A percentile compares a stretch with the other conserved stretches of the same genome.
Evolutionary conservation across 1,140 invertebrate genomes (phyloP).

Genomic region (Drosophila mayri): DNA sequence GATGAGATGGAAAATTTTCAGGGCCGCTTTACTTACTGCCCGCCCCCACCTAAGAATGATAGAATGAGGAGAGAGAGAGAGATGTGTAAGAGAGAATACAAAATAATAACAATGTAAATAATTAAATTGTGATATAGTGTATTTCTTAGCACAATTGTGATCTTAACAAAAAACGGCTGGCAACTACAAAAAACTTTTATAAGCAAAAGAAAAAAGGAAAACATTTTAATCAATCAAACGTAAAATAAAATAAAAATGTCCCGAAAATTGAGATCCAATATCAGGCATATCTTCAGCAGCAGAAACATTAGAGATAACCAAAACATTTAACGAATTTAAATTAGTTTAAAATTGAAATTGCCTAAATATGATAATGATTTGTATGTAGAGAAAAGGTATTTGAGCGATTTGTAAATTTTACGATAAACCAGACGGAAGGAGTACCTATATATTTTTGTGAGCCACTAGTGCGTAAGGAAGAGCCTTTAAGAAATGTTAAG

Average conservation of each 20-base stretch:
- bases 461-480: constrained; percentile 51
- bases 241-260: constrained; percentile 19
- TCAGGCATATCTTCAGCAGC: constrained; percentile 63
- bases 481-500: constrained; percentile 57
- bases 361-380: constrained; percentile 30
- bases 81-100: constrained; percentile 55
- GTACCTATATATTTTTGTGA: constrained; percentile 54
- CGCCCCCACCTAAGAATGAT: constrained; percentile 62
- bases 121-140: constrained; percentile 81
- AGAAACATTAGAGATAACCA: constrained; percentile 26
- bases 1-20: constrained; percentile 26
- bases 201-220: constrained; percentile 20
- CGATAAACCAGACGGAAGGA: constrained; percentile 18
- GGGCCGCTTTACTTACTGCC: constrained; percentile 54
- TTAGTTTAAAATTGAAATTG: constrained; percentile 58
- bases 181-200: constrained; percentile 74
- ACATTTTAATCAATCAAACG: constrained; percentile 58
- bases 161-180: constrained; percentile 74
- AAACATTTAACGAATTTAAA: constrained; percentile 76
- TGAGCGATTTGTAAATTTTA: constrained; percentile 42
- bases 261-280: constrained; percentile 40
- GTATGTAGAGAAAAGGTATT: constrained; percentile 24
- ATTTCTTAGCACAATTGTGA: constrained; percentile 84
- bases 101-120: constrained; percentile 81
- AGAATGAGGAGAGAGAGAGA: constrained; percentile 3